These are phyloP conservation scores for Bombyx mori DNA, from an alignment of 1,140 invertebrate species.

Conservation along the genomic window ASM3026992v2 NC_085111.1:9893501-9894000, in stretches of 20 bases:
- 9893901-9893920: too few relatives aligned
- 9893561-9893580: too few relatives aligned
- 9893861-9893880: background rate
- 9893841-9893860: constrained; percentile 19
- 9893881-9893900: too few relatives aligned
- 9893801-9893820: constrained; percentile 36
- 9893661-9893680: constrained; percentile 46
- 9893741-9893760: constrained; percentile 48
- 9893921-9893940: too few relatives aligned
- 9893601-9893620: constrained; percentile 40
- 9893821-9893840: constrained; percentile 39
- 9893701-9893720: constrained; percentile 58
- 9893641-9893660: constrained; percentile 37
- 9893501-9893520: too few relatives aligned
- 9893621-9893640: constrained; percentile 46
- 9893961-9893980: constrained; percentile 4
- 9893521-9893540: too few relatives aligned
- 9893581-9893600: constrained; percentile 12
- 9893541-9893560: too few relatives aligned
- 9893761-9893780: constrained; percentile 50
- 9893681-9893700: constrained; percentile 46
- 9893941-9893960: too few relatives aligned
- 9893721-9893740: constrained; percentile 51
- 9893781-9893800: constrained; percentile 63
- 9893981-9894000: constrained; percentile 10